Evolutionary conservation across 2,888 invertebrate species (phyloP), one percentile per base, ranked within the genome.

Genomic region (Ochlodes sylvanus): DNA sequence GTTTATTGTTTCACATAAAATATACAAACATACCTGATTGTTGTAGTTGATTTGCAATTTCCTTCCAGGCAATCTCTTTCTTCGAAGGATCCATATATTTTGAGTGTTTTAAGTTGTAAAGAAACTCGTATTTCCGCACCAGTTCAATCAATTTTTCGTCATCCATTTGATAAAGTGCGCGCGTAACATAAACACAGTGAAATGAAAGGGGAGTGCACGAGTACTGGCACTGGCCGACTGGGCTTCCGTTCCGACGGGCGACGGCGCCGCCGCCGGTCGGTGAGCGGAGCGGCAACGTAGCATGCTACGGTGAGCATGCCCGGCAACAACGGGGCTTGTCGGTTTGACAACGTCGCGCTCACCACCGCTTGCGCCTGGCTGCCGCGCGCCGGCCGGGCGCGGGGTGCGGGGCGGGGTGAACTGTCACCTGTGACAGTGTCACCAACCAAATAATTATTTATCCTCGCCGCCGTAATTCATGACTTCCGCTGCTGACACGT

Each of bases 61-160:
- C 69, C 32, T 70, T 71, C 74, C 73, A 74, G 19, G 72, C 72
- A 4, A 69, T 71, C 10, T 75, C 77, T 73, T 78, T 78, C 34
- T 34, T 56, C 15, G 15, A 5, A 17, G 15, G 7, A 17, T 56
- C 56, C 56, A 56, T 56, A 56, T 56, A 56, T 38, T 56, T 56
- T 15, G 15, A 15, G 9, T 56, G 56, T 32, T 17, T 56, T 15
- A n/a, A 38, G n/a, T 42, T 42, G 15, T 42, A 42, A n/a, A 42
- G n/a, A 42, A 42, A 42, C 42, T 42, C 42, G 12, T 42, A 42
- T 42, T n/a, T 42, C n/a, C 42, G 42, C 42, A 42, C 42, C n/a
- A 42, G 7, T 6, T 42, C 42, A 2, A 42, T 42, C n/a, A 42
- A 42, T n/a, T n/a, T 42, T n/a, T 42, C 42, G 5, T 42, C n/a